phyloP scores from a whole-genome alignment of 2,888 invertebrate species.

The Hypsopygia costalis region DNA sequence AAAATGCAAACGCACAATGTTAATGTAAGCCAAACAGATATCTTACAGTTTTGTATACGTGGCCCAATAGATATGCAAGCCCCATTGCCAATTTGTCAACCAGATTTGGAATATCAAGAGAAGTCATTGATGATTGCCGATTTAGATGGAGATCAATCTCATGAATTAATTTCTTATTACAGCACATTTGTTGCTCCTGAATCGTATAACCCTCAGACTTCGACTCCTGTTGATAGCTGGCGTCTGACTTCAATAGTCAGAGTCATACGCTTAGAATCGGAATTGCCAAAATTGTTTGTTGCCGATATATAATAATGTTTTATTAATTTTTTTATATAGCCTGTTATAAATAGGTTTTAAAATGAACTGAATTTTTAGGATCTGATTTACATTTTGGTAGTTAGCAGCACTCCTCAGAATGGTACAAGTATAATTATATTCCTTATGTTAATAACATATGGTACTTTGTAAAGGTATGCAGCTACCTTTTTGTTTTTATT shows the following conservation, averaged over 20 bases:
- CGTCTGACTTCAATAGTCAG: constrained; percentile 84
- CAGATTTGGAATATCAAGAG: constrained; percentile 86
- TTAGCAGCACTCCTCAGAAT: too few species aligned
- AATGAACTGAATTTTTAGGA: too few species aligned
- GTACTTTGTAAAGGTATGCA: too few species aligned
- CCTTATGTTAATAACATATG: too few species aligned
- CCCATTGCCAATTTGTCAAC: constrained; percentile 82
- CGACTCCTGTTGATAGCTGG: constrained; percentile 74
- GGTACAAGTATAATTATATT: too few species aligned
- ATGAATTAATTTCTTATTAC: constrained; percentile 88
- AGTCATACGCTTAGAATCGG: constrained; percentile 85
- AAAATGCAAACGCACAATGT: constrained; percentile 86
- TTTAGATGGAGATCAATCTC: constrained; percentile 87
- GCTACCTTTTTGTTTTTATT: too few species aligned
- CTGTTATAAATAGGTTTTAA: too few species aligned
- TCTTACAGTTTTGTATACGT: constrained; percentile 85
- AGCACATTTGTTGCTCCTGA: constrained; percentile 82
- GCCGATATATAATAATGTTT: constrained; percentile 55
- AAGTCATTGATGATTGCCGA: constrained; percentile 87
- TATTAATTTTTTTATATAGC: too few species aligned
- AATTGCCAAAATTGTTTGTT: constrained; percentile 85
- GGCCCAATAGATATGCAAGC: constrained; percentile 48
- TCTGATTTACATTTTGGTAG: too few species aligned
- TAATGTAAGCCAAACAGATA: constrained; percentile 89
- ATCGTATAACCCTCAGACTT: constrained; percentile 49